Conservation (phyloP, 2,113 vertebrate genomes). For the Cinclus mexicanus region DNA sequence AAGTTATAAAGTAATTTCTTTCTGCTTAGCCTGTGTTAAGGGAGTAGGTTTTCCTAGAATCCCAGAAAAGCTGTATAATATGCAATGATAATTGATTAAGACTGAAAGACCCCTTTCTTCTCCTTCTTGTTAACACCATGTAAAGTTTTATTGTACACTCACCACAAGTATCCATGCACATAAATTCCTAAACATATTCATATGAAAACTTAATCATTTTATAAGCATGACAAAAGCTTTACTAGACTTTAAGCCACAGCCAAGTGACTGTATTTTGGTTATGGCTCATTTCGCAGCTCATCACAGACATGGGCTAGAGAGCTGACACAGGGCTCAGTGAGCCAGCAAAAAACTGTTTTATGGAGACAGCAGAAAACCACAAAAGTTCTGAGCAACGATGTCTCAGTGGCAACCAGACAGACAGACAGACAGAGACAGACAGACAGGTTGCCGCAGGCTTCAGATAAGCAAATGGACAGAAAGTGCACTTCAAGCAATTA, state of each 20-base stretch:
- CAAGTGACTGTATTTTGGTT: background rate
- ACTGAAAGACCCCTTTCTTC: background rate
- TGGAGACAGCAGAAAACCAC: background rate
- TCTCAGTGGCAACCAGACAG: accelerated
- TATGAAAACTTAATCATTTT: background rate
- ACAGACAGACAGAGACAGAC: background rate
- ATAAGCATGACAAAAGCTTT: accelerated
- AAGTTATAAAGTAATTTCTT: background rate
- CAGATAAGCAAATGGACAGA: background rate
- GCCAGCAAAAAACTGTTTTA: background rate
- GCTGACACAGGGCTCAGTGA: background rate
- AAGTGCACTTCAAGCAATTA: background rate
- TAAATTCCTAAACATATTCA: background rate
- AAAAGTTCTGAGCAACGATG: background rate
- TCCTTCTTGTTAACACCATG: background rate
- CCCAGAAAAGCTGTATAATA: background rate
- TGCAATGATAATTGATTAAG: background rate
- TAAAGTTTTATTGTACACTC: background rate
- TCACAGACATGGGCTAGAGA: background rate
- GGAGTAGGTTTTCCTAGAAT: background rate
- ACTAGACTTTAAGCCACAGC: background rate
- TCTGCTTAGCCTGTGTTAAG: background rate
- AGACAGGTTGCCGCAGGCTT: background rate
- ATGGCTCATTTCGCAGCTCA: conserved; percentile 1
- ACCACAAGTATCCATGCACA: background rate